phyloP scores from a whole-genome alignment of 2,888 invertebrate genomes.

The Hirtodrosophila cameraria region DNA sequence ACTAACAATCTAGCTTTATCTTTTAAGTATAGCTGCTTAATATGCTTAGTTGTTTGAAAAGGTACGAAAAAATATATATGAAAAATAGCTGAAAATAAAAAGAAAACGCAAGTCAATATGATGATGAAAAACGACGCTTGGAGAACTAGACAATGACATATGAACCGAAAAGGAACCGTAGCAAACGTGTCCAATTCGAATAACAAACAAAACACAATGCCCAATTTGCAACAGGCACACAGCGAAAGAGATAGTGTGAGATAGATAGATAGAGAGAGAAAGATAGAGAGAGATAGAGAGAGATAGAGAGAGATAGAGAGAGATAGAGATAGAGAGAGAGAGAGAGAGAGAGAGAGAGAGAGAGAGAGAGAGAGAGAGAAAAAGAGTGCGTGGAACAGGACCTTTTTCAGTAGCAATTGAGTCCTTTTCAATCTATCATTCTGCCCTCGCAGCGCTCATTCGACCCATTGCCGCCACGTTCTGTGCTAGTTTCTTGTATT shows the following conservation, averaged over 20 bases:
- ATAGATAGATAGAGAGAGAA: background rate
- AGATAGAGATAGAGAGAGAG: background rate
- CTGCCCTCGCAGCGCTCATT: slow-evolving; percentile 60
- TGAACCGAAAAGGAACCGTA: slow-evolving; percentile 38
- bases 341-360: background rate
- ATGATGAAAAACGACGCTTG: slow-evolving; percentile 54
- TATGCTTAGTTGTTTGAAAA: too few species aligned
- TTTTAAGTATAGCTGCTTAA: too few species aligned
- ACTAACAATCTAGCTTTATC: too few species aligned
- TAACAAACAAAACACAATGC: slow-evolving; percentile 49
- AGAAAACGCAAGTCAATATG: slow-evolving; percentile 56
- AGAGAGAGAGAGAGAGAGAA: background rate
- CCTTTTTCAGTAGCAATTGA: slow-evolving; percentile 19
- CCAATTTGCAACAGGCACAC: slow-evolving; percentile 19
- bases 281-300: background rate
- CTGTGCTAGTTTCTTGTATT: slow-evolving; percentile 78
- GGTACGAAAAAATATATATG: slow-evolving; percentile 22
- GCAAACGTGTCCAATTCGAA: slow-evolving; percentile 55
- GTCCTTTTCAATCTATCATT: slow-evolving; percentile 72
- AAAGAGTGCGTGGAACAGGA: background rate
- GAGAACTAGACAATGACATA: slow-evolving; percentile 57
- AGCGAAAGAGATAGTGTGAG: background rate
- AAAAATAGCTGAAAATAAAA: slow-evolving; percentile 36
- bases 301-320: background rate
- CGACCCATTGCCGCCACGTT: slow-evolving; percentile 54